Evolutionary conservation across 1,140 invertebrate species (phyloP), one percentile per base, ranked within the genome.

Genomic region (Drosophila parvula): DNA sequence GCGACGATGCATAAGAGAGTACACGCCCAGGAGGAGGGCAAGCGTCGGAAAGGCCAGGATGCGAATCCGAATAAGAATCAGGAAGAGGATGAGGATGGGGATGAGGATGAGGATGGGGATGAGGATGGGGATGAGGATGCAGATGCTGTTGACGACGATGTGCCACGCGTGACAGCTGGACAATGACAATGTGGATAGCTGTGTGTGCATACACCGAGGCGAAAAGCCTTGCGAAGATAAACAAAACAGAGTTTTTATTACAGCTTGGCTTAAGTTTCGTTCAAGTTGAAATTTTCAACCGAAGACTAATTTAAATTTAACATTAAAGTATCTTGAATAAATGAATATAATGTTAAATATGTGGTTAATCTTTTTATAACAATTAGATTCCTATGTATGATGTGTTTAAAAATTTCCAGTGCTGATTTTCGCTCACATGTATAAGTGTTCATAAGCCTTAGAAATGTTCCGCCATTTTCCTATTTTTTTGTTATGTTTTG

Each of bases 131-230:
- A 60, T 22, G 48, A 63, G 55, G 70, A 77, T 60, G 74, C 56
- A 59, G 73, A 76, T 59, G 74, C 62, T 60, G 61, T 69, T 67
- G 79, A 80, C 63, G 78, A 78, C 74, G 82, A 85, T 75, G 63
- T 83, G 83, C 76, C 83, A 88, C 77, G 85, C 81, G 81, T 89
- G 84, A 90, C 85, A 89, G 84, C 85, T 89, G 84, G 81, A 90
- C 84, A 89, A 90, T 89, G 85, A 89, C 84, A 84, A 70, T 78
- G 67, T 75, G 27, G 61, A 34, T 27, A 38, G 50, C 30, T 47
- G 30, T 78, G 45, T 61, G 44, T 63, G 65, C 9, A n/a, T 69
- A 67, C 65, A 69, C 45, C 28, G 60, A 32, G 36, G 36, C 32
- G 6, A 67, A 51, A 60, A 38, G 22, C 12, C 3, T 0, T 5